These are phyloP conservation scores for Zingel zingel DNA, from an alignment of 2,113 vertebrate species.

Conservation along the genomic window DNA sequence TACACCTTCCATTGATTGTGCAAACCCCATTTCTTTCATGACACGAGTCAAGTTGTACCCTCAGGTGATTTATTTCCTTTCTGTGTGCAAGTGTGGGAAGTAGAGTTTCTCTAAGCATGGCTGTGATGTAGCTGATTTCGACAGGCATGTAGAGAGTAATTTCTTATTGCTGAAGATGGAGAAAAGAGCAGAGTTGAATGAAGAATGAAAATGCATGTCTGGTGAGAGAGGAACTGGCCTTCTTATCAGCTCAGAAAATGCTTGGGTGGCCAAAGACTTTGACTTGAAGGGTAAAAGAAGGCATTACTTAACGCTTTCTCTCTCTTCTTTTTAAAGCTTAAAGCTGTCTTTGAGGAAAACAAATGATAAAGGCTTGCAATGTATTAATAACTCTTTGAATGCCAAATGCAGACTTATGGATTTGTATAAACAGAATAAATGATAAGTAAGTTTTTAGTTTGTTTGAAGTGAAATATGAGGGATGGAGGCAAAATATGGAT, in stretches of 20 bases:
- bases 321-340: constrained; percentile 36
- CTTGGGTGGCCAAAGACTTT: constrained; percentile 64
- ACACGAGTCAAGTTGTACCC: constrained; percentile 46
- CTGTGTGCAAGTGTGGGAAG: constrained; percentile 13
- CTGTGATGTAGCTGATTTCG: constrained; percentile 56
- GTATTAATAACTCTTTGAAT: constrained; percentile 51
- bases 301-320: constrained; percentile 37
- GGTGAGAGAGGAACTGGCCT: constrained; percentile 42
- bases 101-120: constrained; percentile 19
- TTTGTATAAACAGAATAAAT: constrained; percentile 48
- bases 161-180: constrained; percentile 51
- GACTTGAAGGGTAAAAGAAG: constrained; percentile 66
- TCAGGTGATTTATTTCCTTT: constrained; percentile 58
- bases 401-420: constrained; percentile 13
- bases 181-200: constrained; percentile 51
- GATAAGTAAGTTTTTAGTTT: constrained; percentile 15
- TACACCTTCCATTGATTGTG: constrained; percentile 60
- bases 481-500: neutral
- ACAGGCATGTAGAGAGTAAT: constrained; percentile 32
- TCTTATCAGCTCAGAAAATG: constrained; percentile 79
- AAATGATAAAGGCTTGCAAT: constrained; percentile 54
- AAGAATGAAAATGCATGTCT: constrained; percentile 70
- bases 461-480: constrained; percentile 22
- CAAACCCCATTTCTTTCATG: constrained; percentile 29
- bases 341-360: constrained; percentile 43